Evolutionary conservation across 2,797 vertebrate species (phyloP), one percentile per base, ranked within the genome.

Genomic region (Pristis pectinata): DNA sequence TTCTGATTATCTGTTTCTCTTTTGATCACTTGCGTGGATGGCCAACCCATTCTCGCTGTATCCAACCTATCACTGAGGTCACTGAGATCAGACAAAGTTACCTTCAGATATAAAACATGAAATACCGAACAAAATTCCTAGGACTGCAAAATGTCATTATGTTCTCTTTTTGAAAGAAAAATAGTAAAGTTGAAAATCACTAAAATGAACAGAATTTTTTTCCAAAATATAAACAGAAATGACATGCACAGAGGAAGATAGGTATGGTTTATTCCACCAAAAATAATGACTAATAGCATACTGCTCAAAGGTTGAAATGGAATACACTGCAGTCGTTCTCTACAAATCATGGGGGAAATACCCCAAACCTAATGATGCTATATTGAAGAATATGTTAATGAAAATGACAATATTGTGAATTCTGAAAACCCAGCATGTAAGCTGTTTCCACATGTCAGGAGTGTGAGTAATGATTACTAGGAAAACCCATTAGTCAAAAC

Each of bases 401-500:
- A 91, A 91, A 67, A 91, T 67, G 87, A 41, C 87, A 91, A 67
- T 91, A 67, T 67, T 64, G 19, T 41, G 19, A 91, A n/a, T 67
- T 64, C 17, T 22, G 8, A 64, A 87, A 41, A 67, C 61, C n/a
- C n/a, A 67, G n/a, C 56, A 22, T 67, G n/a, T 91, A 8, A 91
- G 59, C 59, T 91, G 87, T 19, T 91, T 91, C 64, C 59, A 91
- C 59, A 64, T 37, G 87, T 67, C 87, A 91, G 87, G 87, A 67
- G 67, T n/a, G 59, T 64, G 22, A 64, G n/a, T 91, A 91, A 64
- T 91, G 19, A 91, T 91, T 91, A 91, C 87, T 67, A 61, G 87
- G 10, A 22, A 67, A 91, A 37, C 87, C 87, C 59, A 91, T 91
- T 91, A 91, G 59, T 91, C 59, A 91, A 89, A 91, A n/a, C 87